Conservation (phyloP, 2,797 vertebrate species). For the Thamnophis elegans region DNA sequence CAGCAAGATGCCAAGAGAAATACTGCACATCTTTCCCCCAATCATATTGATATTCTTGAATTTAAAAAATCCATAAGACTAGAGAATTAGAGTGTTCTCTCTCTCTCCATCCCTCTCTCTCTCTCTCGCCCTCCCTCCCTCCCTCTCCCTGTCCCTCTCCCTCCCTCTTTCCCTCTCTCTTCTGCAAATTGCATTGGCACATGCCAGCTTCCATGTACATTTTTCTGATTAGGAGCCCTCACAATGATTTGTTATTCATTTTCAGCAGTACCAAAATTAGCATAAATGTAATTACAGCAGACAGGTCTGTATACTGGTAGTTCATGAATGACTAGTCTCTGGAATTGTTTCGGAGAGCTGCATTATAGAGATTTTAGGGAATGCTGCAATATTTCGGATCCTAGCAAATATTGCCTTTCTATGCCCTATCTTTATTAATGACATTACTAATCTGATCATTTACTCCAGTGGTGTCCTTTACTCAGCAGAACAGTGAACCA, state of each 20-base stretch:
- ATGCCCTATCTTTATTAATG: slow-evolving; percentile 8
- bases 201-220: slow-evolving; percentile 15
- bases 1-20: neutral
- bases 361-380: slow-evolving; percentile 11
- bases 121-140: rapidly evolving
- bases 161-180: too few relatives aligned
- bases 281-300: slow-evolving; percentile 40
- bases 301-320: slow-evolving; percentile 12
- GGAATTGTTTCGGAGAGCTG: slow-evolving; percentile 20
- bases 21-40: neutral
- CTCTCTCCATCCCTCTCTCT: too few relatives aligned
- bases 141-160: too few relatives aligned
- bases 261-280: slow-evolving; percentile 26
- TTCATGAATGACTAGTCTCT: slow-evolving; percentile 34
- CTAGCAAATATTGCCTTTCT: neutral
- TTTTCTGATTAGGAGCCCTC: slow-evolving; percentile 36
- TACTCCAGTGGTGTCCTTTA: neutral
- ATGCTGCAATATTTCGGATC: slow-evolving; percentile 18
- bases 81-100: neutral
- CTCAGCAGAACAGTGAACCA: neutral
- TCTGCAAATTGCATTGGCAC: neutral
- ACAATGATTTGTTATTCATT: slow-evolving; percentile 19
- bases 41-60: neutral
- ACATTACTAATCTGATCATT: neutral
- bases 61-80: neutral